Evolutionary conservation across 2,113 vertebrate species (phyloP).

Genomic region (Mystacornis crossleyi): DNA sequence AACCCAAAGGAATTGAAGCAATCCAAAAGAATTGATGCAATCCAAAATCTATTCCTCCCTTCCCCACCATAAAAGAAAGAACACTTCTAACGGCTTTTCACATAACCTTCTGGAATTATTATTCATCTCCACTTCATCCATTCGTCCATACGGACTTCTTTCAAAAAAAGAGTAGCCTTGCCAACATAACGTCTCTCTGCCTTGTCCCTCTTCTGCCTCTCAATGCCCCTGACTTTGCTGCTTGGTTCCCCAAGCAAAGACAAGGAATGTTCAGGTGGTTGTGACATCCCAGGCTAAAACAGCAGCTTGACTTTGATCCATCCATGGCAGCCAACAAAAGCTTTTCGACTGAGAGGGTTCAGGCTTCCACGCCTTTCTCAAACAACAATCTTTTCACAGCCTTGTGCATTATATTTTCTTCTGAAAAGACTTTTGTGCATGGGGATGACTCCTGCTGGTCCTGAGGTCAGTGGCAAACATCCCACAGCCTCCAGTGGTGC

Average conservation of each 20-base stretch:
- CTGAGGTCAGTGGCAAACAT: conserved; percentile 18
- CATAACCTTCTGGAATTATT: neutral
- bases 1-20: neutral
- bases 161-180: neutral
- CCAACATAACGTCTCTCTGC: neutral
- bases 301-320: neutral
- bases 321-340: neutral
- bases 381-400: neutral
- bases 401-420: conserved; percentile 19
- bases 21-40: neutral
- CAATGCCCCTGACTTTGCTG: neutral
- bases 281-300: neutral
- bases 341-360: accelerated
- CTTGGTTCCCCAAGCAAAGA: neutral
- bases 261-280: neutral
- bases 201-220: neutral
- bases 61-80: neutral
- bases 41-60: neutral
- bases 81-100: neutral
- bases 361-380: neutral
- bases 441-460: neutral
- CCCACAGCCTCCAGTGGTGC: neutral
- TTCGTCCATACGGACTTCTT: neutral
- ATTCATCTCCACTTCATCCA: neutral
- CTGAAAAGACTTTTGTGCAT: conserved; percentile 37